Evolutionary conservation across 2,888 invertebrate species (phyloP).

Genomic region (Dasypogon diadema): DNA sequence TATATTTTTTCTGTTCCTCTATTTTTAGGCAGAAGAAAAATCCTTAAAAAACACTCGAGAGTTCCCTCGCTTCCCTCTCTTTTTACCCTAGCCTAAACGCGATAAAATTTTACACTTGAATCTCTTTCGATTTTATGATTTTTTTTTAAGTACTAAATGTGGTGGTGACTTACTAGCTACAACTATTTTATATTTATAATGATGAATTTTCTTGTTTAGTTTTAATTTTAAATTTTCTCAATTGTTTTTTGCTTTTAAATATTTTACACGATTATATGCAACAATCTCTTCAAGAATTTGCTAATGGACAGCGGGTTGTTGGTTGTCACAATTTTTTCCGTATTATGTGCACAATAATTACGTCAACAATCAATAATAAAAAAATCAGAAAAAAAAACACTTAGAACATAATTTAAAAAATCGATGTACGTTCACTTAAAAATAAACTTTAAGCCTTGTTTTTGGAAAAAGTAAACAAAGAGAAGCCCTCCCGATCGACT

Average conservation of each 20-base stretch:
- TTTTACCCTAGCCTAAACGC: no score
- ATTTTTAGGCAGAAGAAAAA: not conserved
- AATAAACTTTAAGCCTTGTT: not conserved
- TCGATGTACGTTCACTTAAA: constrained; percentile 8
- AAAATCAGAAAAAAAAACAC: not conserved
- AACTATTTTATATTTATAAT: not conserved
- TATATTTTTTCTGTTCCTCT: no score
- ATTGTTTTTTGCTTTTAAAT: not conserved
- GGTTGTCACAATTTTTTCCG: no score
- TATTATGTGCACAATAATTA: not conserved
- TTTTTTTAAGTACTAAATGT: not conserved
- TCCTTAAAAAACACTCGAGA: not conserved
- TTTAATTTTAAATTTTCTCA: not conserved
- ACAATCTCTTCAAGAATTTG: not conserved
- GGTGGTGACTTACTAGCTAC: not conserved
- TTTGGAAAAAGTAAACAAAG: not conserved
- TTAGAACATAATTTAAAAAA: not conserved
- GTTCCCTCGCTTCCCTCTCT: no score
- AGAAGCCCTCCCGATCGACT: no score
- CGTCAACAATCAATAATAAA: not conserved
- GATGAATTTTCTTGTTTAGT: not conserved
- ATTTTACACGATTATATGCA: not conserved
- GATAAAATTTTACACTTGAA: not conserved
- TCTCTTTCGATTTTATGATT: not conserved
- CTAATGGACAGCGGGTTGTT: no score